Percentiles rank a stretch among this genome's conserved stretches.
Evolutionary conservation across 2,797 vertebrate species (phyloP).

Genomic region (Clangula hyemalis): DNA sequence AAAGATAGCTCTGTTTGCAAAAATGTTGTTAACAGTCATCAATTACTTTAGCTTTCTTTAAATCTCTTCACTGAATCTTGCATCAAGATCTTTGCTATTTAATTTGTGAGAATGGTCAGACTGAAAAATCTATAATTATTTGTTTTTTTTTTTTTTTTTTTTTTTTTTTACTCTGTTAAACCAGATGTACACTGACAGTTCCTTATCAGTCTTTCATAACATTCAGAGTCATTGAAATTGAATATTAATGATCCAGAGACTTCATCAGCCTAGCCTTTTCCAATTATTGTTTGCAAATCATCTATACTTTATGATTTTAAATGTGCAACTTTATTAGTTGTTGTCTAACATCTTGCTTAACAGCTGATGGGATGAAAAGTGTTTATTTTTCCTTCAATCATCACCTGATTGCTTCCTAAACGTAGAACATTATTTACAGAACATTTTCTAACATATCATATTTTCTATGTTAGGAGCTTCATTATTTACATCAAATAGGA

Average conservation of each 20-base stretch:
- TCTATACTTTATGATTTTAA: not conserved
- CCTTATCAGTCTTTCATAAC: not conserved
- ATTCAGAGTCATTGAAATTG: not conserved
- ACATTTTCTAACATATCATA: not conserved
- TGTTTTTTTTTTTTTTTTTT: too few species aligned
- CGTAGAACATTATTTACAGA: not conserved
- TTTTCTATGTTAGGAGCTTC: not conserved
- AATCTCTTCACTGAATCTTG: not conserved
- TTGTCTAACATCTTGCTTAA: not conserved
- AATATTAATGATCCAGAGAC: not conserved
- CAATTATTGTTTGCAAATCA: not conserved
- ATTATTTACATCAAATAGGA: not conserved
- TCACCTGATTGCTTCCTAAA: not conserved
- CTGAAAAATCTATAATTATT: not conserved
- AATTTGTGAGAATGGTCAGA: not conserved
- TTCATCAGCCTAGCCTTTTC: not conserved
- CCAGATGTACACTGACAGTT: accelerated
- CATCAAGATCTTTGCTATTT: not conserved
- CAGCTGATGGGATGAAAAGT: not conserved
- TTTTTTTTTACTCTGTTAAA: not conserved
- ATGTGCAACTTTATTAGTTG: not conserved
- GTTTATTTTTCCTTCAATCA: not conserved
- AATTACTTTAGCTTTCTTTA: not conserved
- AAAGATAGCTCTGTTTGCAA: not conserved
- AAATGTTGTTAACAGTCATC: not conserved